Evolutionary conservation across 2,888 invertebrate genomes (phyloP), one percentile per base, ranked within the genome.

Genomic region (Ormia ochracea): DNA sequence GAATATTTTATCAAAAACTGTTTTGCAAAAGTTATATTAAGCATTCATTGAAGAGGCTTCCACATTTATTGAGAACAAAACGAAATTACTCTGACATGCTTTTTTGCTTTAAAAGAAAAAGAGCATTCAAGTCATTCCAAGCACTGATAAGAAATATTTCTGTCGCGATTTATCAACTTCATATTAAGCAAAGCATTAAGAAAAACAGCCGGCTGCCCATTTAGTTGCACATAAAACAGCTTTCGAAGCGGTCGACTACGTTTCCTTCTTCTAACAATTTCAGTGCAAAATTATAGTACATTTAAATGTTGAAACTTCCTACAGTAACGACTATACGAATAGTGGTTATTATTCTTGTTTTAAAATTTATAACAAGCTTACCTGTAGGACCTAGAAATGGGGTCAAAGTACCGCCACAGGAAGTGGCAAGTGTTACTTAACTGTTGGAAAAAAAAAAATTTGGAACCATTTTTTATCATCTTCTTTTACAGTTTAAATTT

Each of bases 401-500:
- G 12, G 79, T 84, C 14, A 82, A 84, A 81, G 78, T 85, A 28
- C 85, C 85, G n/a, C 83, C 85, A 68, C 84, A 84, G 78, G 84
- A 84, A 83, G 82, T 85, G 54, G 85, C 84, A 77, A 73, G 26
- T 21, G 12, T 19, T 28, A n/a, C 2, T 0, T 17, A 3, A 5
- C 26, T 19, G 10, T 12, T n/a, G 19, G 9, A 2, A 4, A 19
- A 7, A 65, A 10, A 23, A 41, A 17, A 41, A 14, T 38, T 7
- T 7, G 41, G n/a, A n/a, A n/a, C n/a, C n/a, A n/a, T 59, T 61
- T 2, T 12, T 0, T 66, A 23, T 10, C 10, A n/a, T 21, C 33
- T 31, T 14, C 4, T 23, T 31, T 36, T 68, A 1, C 23, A 94
- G 94, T 84, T 94, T 69, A 89, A 91, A 69, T 95, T 94, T 85